Conservation (phyloP, 1,140 invertebrate genomes). For the Drosophila watanabei region DNA sequence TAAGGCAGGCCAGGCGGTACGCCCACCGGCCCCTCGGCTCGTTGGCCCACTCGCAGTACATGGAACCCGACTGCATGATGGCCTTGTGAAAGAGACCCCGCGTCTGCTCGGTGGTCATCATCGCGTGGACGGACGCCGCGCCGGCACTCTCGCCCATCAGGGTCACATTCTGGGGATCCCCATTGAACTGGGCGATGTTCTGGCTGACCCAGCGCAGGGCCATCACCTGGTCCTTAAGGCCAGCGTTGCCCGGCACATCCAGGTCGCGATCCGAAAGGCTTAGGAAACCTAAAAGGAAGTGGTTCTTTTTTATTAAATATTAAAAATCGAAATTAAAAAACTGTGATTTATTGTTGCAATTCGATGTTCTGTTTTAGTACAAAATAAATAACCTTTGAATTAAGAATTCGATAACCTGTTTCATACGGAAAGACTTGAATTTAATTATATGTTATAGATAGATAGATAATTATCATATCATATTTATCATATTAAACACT, state of each 20-base stretch:
- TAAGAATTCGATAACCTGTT: no score
- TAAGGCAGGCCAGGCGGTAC: slow-evolving; percentile 54
- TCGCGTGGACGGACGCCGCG: slow-evolving; percentile 61
- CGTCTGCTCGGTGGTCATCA: slow-evolving; percentile 70
- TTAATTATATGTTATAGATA: no score
- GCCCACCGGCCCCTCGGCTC: slow-evolving; percentile 46
- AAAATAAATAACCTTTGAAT: no score
- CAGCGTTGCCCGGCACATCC: slow-evolving; percentile 82
- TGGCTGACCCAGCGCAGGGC: slow-evolving; percentile 83
- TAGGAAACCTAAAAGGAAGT: slow-evolving; percentile 58
- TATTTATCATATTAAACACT: no score
- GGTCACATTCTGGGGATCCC: slow-evolving; percentile 79
- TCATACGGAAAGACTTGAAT: no score
- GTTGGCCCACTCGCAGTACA: slow-evolving; percentile 82
- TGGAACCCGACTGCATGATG: slow-evolving; percentile 87
- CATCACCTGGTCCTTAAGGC: slow-evolving; percentile 85
- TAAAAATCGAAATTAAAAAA: not conserved
- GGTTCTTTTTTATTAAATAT: not conserved
- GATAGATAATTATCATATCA: no score
- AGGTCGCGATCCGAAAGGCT: slow-evolving; percentile 79
- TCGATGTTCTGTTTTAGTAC: no score
- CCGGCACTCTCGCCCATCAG: slow-evolving; percentile 84
- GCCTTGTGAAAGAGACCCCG: slow-evolving; percentile 87
- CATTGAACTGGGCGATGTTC: slow-evolving; percentile 81
- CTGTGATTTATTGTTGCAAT: no score